Percentiles rank a stretch among this genome's conserved stretches.
Evolutionary conservation across 1,140 invertebrate species (phyloP).

Genomic region (Drosophila busckii): DNA sequence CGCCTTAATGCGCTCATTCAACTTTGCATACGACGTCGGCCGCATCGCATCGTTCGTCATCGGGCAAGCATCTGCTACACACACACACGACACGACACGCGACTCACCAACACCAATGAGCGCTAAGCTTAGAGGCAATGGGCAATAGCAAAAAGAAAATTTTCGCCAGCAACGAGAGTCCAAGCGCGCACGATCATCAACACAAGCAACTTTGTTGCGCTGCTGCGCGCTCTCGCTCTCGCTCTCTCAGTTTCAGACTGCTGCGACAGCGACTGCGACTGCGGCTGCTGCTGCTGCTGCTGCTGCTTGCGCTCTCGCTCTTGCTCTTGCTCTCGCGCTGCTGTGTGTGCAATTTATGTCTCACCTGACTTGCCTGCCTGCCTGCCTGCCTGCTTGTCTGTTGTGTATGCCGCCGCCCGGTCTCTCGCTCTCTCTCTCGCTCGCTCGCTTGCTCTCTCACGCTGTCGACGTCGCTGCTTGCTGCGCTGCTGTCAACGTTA

Average conservation of each 20-base stretch:
- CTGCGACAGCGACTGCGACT: no score
- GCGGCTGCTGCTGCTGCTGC: no score
- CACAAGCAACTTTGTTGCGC: constrained; percentile 34
- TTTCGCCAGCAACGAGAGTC: constrained; percentile 15
- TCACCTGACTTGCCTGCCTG: constrained; percentile 20
- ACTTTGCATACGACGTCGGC: constrained; percentile 3
- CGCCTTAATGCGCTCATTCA: constrained; percentile 44
- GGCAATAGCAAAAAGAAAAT: constrained; percentile 45
- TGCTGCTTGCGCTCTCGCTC: background rate
- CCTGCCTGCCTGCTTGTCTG: constrained; percentile 32
- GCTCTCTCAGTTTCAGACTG: background rate
- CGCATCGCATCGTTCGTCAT: constrained; percentile 33
- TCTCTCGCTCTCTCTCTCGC: constrained; percentile 5
- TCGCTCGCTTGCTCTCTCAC: background rate
- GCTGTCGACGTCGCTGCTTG: background rate
- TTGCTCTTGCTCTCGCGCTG: constrained; percentile 7
- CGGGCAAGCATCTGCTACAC: constrained; percentile 51
- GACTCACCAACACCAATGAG: constrained; percentile 28
- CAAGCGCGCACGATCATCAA: constrained; percentile 7
- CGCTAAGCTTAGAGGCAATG: constrained; percentile 14
- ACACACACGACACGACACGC: constrained; percentile 56
- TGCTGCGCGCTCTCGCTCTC: constrained; percentile 6
- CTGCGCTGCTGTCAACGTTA: constrained; percentile 2
- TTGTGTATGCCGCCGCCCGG: background rate
- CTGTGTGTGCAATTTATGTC: constrained; percentile 12